Base-by-base conservation (phyloP, 2,113 vertebrate genomes). In the Chamaea fasciata region DNA sequence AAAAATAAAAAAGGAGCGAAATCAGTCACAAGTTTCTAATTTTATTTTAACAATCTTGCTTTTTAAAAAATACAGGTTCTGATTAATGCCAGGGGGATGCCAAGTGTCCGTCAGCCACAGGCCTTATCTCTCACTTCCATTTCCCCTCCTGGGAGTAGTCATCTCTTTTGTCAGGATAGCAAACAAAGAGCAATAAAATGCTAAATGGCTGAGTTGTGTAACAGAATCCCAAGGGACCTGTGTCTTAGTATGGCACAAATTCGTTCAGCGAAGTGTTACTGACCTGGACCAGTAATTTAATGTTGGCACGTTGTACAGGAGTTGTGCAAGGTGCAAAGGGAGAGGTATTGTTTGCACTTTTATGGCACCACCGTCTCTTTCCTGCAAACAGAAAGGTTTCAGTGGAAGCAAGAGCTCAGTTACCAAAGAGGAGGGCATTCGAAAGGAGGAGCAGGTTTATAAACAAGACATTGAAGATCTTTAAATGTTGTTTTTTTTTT, bases 11-110 rank as follows among this genome's bases (percentile, higher is more conserved):
- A 75, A 87, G 65, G 79, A 89, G 41, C 69, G 84, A 93, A 94
- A 88, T 96, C 77, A 81, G 83, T 96, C 97, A 97, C 96, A 95
- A 96, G 94, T 97, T 97, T 97, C 92, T 94, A 94, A 87, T 89
- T 98, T 98, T 97, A 97, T 98, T 98, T 97, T 97, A 97, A 97
- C 97, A 97, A 97, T 97, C 82, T 93, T 96, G 95, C 88, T 88
- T 97, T 97, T 97, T 97, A 85, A 80, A 95, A 92, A 91, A 93
- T 94, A 96, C 92, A 94, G 84, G 69, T 92, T 89, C 74, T 97
- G 92, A 95, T 94, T 84, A 95, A 94, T 96, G 95, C 81, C 55
- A 83, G 90, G 50, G 95, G 90, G 96, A 97, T 97, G 97, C 95
- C 75, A 91, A 83, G 91, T 94, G 87, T 94, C 92, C 56, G 3